These are phyloP conservation scores for Calidris pygmaea DNA, from an alignment of 2,113 vertebrate species.

Conservation along the genomic window DNA sequence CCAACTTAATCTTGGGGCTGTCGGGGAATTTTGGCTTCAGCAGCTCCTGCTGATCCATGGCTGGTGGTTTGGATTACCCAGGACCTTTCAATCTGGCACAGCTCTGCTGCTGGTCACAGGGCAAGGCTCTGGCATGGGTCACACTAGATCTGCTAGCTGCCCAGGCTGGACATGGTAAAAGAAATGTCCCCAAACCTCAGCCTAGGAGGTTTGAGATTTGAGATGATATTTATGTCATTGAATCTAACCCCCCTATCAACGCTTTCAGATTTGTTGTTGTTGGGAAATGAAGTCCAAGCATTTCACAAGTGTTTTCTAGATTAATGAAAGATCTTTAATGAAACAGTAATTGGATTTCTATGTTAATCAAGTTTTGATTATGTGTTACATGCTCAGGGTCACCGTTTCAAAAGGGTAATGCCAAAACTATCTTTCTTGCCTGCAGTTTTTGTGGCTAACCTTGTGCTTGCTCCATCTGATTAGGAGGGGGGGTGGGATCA, in stretches of 20 bases:
- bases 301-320: constrained; percentile 30
- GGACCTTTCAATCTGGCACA: background rate
- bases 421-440: background rate
- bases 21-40: background rate
- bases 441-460: background rate
- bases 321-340: constrained; percentile 29
- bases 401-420: background rate
- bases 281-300: background rate
- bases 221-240: background rate
- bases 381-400: constrained; percentile 19
- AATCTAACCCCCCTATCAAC: background rate
- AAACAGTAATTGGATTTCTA: constrained; percentile 33
- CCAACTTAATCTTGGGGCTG: background rate
- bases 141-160: background rate
- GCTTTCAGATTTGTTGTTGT: background rate
- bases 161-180: background rate
- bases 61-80: background rate
- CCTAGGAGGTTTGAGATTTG: background rate
- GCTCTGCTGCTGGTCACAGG: background rate
- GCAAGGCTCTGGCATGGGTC: background rate
- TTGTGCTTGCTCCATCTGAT: background rate
- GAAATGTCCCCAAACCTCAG: background rate
- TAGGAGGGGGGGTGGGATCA: background rate
- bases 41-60: background rate
- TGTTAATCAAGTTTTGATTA: constrained; percentile 49